Conservation (phyloP, 2,113 vertebrate genomes). For the Catharus fuscescens region DNA sequence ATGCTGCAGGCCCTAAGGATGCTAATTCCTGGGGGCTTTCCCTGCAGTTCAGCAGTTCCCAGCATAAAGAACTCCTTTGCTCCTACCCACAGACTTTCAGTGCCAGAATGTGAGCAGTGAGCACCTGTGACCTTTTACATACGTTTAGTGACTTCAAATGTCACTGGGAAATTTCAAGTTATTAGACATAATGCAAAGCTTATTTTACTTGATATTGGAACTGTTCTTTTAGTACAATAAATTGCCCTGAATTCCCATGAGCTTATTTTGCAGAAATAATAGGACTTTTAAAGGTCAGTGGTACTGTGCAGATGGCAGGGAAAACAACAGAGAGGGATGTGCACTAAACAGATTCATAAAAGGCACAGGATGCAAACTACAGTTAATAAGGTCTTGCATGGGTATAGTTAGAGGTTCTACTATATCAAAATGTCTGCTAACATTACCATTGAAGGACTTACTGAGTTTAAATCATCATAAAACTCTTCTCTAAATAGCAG, state of each 20-base stretch:
- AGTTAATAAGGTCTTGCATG: neutral
- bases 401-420: neutral
- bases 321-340: neutral
- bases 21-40: neutral
- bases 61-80: neutral
- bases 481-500: neutral
- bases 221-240: neutral
- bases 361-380: neutral
- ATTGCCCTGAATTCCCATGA: slow-evolving; percentile 18
- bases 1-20: neutral
- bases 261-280: slow-evolving; percentile 44
- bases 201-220: neutral
- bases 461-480: neutral
- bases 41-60: neutral
- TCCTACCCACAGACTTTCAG: neutral
- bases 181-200: neutral
- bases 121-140: neutral
- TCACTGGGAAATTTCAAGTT: slow-evolving; percentile 25
- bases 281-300: slow-evolving; percentile 45
- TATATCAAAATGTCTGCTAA: neutral
- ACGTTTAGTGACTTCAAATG: neutral
- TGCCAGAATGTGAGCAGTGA: neutral
- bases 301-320: neutral
- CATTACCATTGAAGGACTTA: neutral
- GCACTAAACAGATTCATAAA: neutral